Percentiles rank a stretch among this genome's conserved stretches.
Conservation (phyloP, 1,140 invertebrate species). For the Leptoteleia sp. region DNA sequence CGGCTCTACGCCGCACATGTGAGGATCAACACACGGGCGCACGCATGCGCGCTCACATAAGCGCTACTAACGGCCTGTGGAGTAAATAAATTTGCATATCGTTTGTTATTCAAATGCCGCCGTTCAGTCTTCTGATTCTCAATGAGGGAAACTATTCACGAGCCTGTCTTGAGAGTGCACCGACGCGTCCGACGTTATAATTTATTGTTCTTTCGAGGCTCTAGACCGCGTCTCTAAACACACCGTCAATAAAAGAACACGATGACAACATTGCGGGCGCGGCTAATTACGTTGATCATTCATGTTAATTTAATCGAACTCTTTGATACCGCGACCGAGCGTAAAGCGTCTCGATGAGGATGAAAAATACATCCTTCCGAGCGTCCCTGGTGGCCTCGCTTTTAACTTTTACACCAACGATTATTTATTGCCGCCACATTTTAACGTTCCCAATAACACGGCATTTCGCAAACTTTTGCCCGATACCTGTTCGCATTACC, state of each 20-base stretch:
- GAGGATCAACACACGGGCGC: slow-evolving; percentile 37
- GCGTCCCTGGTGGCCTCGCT: slow-evolving; percentile 50
- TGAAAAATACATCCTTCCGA: slow-evolving; percentile 27
- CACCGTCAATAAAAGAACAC: slow-evolving; percentile 71
- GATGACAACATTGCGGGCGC: slow-evolving; percentile 72
- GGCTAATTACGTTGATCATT: slow-evolving; percentile 72
- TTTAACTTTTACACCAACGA: slow-evolving; percentile 53
- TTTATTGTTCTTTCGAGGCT: slow-evolving; percentile 73
- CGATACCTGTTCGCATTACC: slow-evolving; percentile 31
- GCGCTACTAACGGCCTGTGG: slow-evolving; percentile 62
- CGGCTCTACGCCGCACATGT: slow-evolving; percentile 34
- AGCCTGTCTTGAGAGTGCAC: slow-evolving; percentile 70
- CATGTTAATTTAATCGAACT: slow-evolving; percentile 69
- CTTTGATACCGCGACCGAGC: slow-evolving; percentile 49
- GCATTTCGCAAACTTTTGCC: slow-evolving; percentile 33
- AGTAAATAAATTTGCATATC: slow-evolving; percentile 77
- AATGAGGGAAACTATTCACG: slow-evolving; percentile 73
- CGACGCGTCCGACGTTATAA: slow-evolving; percentile 74
- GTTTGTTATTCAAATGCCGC: slow-evolving; percentile 80
- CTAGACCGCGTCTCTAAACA: slow-evolving; percentile 66
- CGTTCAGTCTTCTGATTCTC: slow-evolving; percentile 74
- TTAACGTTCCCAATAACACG: slow-evolving; percentile 24
- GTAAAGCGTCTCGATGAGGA: slow-evolving; percentile 41
- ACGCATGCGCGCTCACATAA: slow-evolving; percentile 58
- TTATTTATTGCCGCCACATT: slow-evolving; percentile 47